Percentiles rank a stretch among this genome's conserved stretches.
These are phyloP conservation scores for Camponotus vicinus DNA, from an alignment of 1,140 invertebrate genomes.

Conservation along the genomic window DNA sequence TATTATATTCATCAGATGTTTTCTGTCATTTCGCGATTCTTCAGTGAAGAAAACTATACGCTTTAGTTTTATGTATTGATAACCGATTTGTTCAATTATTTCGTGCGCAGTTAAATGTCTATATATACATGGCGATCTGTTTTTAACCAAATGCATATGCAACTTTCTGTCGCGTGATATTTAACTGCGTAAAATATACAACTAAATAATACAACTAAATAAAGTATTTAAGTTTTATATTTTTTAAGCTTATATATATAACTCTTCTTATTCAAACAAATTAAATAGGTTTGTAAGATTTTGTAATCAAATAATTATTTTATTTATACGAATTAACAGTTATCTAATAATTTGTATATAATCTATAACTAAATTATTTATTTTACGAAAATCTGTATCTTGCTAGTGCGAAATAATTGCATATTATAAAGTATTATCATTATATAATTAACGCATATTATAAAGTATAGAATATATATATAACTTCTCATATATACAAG, in stretches of 20 bases:
- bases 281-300: background rate
- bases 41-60: background rate
- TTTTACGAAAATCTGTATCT: background rate
- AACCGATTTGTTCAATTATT: background rate
- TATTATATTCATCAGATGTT: slow-evolving; percentile 4
- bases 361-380: background rate
- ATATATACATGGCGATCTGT: background rate
- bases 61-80: background rate
- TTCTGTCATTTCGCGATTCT: slow-evolving; percentile 1
- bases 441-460: background rate
- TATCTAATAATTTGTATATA: background rate
- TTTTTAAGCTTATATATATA: background rate
- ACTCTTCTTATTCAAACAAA: background rate
- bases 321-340: background rate
- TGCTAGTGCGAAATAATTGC: background rate
- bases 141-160: background rate
- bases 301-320: background rate
- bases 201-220: background rate
- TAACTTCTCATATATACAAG: background rate
- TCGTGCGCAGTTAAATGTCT: background rate
- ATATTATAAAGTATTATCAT: too few relatives aligned
- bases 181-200: background rate
- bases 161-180: background rate
- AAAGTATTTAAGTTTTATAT: background rate
- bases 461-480: background rate